Percentiles rank a stretch among this genome's conserved stretches.
phyloP scores from a whole-genome alignment of 1,140 invertebrate species.

The Asobara japonica region DNA sequence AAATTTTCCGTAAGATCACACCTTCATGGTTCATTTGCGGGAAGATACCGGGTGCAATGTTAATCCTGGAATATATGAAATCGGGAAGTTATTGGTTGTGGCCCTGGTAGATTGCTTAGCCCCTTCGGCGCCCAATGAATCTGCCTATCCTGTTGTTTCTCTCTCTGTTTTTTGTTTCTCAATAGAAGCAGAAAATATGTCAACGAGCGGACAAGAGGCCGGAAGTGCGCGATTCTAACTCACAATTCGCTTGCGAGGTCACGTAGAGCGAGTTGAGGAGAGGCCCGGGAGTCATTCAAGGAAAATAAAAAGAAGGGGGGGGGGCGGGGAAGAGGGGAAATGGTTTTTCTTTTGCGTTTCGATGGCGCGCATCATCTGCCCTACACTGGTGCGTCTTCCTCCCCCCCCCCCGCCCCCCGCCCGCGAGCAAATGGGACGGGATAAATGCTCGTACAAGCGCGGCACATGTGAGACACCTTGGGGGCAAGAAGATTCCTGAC shows the following conservation, averaged over 20 bases:
- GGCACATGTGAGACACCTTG: constrained; percentile 28
- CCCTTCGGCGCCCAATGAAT: constrained; percentile 2
- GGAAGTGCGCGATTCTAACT: constrained; percentile 45
- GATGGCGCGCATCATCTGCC: not conserved
- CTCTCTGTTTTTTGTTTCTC: not conserved
- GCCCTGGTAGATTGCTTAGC: too few species aligned
- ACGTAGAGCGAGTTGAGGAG: constrained; percentile 41
- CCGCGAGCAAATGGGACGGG: too few species aligned
- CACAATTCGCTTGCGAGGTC: constrained; percentile 50
- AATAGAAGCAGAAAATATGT: constrained; percentile 1
- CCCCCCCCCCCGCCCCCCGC: too few species aligned
- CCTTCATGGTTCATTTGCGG: too few species aligned
- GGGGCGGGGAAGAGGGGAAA: not conserved
- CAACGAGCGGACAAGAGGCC: constrained; percentile 18
- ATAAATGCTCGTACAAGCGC: not conserved
- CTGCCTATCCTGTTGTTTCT: not conserved
- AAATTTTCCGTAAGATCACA: too few species aligned
- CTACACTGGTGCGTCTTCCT: too few species aligned
- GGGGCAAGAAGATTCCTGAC: constrained; percentile 48
- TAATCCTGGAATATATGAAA: too few species aligned
- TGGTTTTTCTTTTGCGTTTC: not conserved
- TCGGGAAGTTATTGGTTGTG: too few species aligned
- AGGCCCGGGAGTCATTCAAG: not conserved
- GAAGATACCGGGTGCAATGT: too few species aligned
- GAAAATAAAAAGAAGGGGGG: not conserved